A percentile compares a stretch with the other conserved stretches of the same genome.
phyloP scores from a whole-genome alignment of 1,140 invertebrate species.

The Dryas iulia region DNA sequence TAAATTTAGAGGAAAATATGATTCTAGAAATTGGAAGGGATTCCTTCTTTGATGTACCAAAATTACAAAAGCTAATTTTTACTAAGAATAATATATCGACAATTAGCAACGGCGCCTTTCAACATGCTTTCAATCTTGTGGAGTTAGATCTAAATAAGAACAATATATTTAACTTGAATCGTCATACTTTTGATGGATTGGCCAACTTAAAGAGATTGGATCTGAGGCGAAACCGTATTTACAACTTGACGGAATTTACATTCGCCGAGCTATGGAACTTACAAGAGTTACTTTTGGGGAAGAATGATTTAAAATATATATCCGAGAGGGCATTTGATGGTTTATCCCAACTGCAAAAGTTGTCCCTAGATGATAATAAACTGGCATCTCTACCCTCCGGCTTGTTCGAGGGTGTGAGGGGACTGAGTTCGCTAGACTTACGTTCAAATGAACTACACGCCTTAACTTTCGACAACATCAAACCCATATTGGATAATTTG shows the following conservation, averaged over 20 bases:
- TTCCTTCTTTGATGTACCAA: slow-evolving; percentile 85
- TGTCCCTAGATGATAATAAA: slow-evolving; percentile 87
- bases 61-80: slow-evolving; percentile 84
- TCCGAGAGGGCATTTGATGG: slow-evolving; percentile 87
- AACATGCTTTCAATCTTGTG: slow-evolving; percentile 82
- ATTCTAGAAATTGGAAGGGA: slow-evolving; percentile 86
- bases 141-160: slow-evolving; percentile 87
- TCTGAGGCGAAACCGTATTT: slow-evolving; percentile 85
- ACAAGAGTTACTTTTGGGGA: slow-evolving; percentile 85
- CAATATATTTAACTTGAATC: slow-evolving; percentile 84
- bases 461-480: slow-evolving; percentile 83
- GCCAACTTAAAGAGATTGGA: slow-evolving; percentile 84
- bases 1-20: slow-evolving; percentile 86
- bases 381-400: slow-evolving; percentile 83
- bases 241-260: slow-evolving; percentile 86
- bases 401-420: slow-evolving; percentile 83
- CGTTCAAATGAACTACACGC: slow-evolving; percentile 86
- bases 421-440: slow-evolving; percentile 86
- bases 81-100: slow-evolving; percentile 87
- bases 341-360: slow-evolving; percentile 83
- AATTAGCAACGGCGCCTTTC: slow-evolving; percentile 86
- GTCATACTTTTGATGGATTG: slow-evolving; percentile 86
- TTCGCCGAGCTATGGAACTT: slow-evolving; percentile 88
- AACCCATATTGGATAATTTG: slow-evolving; percentile 80
- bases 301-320: slow-evolving; percentile 84